phyloP scores from a whole-genome alignment of 53 echinoderm and acorn worm species.

The Henricia sp. region DNA sequence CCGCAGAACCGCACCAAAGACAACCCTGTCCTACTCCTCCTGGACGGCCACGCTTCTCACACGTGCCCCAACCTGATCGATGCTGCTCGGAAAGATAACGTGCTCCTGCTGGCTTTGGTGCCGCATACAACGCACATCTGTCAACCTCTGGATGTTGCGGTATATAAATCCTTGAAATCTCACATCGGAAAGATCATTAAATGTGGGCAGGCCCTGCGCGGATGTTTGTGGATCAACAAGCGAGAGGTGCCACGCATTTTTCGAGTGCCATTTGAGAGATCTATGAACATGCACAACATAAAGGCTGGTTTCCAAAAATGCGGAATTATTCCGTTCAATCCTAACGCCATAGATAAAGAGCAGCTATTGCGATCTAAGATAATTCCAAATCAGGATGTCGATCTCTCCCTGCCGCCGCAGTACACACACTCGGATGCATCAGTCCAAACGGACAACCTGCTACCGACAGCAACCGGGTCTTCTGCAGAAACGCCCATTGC shows the following conservation, averaged over 20 bases:
- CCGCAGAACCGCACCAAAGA: constrained; percentile 32
- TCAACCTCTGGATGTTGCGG: constrained; percentile 47
- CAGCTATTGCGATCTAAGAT: constrained; percentile 35
- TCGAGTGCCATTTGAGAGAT: constrained; percentile 25
- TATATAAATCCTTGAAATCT: constrained; percentile 28
- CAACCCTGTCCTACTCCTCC: constrained; percentile 39
- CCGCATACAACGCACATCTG: constrained; percentile 55
- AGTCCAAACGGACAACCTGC: neutral
- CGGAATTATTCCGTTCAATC: constrained; percentile 41
- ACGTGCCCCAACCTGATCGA: constrained; percentile 1
- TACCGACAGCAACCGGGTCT: neutral
- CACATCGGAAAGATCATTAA: constrained; percentile 29
- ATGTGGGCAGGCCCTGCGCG: constrained; percentile 28
- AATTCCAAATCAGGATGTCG: constrained; percentile 15
- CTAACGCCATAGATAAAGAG: constrained; percentile 56
- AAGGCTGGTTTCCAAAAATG: constrained; percentile 37
- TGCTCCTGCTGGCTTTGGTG: constrained; percentile 29
- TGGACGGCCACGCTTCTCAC: constrained; percentile 50
- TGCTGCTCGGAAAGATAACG: constrained; percentile 19
- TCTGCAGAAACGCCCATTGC: neutral
- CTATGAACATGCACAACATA: constrained; percentile 63
- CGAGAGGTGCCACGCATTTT: constrained; percentile 32
- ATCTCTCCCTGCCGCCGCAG: neutral
- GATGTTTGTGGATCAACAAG: constrained; percentile 46
- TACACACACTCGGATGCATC: neutral